Evolutionary conservation across 1,140 invertebrate genomes (phyloP), one percentile per base, ranked within the genome.

Genomic region (Mercenaria mercenaria): DNA sequence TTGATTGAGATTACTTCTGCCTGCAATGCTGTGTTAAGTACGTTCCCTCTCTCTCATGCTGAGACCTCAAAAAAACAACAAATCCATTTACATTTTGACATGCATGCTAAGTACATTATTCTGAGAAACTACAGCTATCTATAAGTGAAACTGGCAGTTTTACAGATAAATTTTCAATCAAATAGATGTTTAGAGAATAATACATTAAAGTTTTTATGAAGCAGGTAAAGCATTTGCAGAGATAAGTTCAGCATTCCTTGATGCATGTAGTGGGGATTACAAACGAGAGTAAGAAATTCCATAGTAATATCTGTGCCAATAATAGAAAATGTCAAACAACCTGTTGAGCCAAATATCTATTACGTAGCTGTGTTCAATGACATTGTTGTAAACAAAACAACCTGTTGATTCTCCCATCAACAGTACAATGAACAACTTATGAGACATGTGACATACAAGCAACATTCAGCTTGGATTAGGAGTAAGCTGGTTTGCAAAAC

Each of bases 291-390:
- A 67, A 67, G 61, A 67, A 67, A 67, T 67, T 67, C 61, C 61
- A 34, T 67, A 67, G 61, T 67, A 67, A 67, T 34, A 67, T 67
- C 6, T 4, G 61, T 67, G 61, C 61, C 61, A 67, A 67, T 67
- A 67, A 29, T 34, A 11, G 26, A 37, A n/a, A 67, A 67, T 67
- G 61, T 32, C 61, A 67, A 47, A 67, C 61, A 67, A 4, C 61
- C 26, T 29, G 29, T 32, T 67, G 15, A 32, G 61, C 61, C 61
- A 67, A 67, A 11, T 67, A 2, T 67, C 61, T 67, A 67, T 67
- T 67, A 67, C 61, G 61, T 67, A 4, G n/a, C 32, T 67, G 61
- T 56, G 23, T 56, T 56, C 52, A 56, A 56, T 56, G 52, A 56
- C 52, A 56, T n/a, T 11, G 8, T 56, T 56, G 23, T 56, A 56